Conservation (phyloP, 2,888 invertebrate genomes). For the Leptinotarsa juncta region DNA sequence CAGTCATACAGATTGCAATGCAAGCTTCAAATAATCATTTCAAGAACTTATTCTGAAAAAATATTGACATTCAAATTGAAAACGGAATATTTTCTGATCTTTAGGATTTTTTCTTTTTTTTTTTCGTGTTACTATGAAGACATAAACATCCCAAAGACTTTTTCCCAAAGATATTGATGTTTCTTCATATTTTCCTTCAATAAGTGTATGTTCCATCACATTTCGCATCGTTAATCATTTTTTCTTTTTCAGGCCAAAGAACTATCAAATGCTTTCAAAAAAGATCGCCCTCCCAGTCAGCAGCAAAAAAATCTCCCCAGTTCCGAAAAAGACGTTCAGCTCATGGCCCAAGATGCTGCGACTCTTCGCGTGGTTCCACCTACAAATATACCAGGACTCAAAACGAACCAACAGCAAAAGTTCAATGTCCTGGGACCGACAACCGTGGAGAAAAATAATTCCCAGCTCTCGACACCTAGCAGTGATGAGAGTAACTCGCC, state of each 20-base stretch:
- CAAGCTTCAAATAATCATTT: too few relatives aligned
- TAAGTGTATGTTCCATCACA: not conserved
- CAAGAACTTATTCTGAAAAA: too few relatives aligned
- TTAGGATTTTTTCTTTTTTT: too few relatives aligned
- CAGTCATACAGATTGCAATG: too few relatives aligned
- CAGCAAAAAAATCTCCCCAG: constrained; percentile 51
- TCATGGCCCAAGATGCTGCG: constrained; percentile 67
- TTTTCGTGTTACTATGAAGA: too few relatives aligned
- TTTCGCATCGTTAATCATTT: not conserved
- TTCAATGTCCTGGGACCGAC: constrained; percentile 67
- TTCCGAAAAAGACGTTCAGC: constrained; percentile 69
- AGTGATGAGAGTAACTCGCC: constrained; percentile 91
- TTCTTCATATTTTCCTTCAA: too few relatives aligned
- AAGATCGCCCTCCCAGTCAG: constrained; percentile 52
- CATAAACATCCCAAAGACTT: too few relatives aligned
- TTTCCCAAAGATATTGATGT: too few relatives aligned
- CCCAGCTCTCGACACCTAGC: constrained; percentile 73
- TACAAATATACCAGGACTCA: constrained; percentile 76
- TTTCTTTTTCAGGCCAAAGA: constrained; percentile 63
- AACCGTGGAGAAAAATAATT: constrained; percentile 45
- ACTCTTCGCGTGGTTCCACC: constrained; percentile 70
- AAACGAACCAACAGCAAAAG: constrained; percentile 71
- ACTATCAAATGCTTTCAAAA: constrained; percentile 58
- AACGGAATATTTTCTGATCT: too few relatives aligned
- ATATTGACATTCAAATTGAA: too few relatives aligned